Evolutionary conservation across 53 echinoderm and acorn worm genomes (phyloP).

Genomic region (Actinopyga echinites): DNA sequence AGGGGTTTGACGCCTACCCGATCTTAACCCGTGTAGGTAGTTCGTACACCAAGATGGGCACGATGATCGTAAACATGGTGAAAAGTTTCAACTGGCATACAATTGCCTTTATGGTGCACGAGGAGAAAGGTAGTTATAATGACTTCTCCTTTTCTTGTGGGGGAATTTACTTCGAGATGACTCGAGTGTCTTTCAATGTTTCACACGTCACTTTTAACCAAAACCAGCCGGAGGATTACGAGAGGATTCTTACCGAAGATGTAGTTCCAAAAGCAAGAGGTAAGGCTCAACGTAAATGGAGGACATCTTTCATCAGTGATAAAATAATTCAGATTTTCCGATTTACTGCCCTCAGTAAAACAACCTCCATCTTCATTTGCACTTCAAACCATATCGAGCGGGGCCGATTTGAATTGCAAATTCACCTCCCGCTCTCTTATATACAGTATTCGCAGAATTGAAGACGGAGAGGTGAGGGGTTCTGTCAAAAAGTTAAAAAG

Average conservation of each 20-base stretch:
- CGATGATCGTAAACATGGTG: conserved; percentile 49
- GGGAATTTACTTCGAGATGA: not conserved
- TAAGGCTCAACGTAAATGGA: conserved; percentile 26
- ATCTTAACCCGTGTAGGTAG: conserved; percentile 68
- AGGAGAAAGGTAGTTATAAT: conserved; percentile 23
- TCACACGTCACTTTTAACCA: conserved; percentile 28
- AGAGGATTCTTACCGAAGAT: conserved; percentile 39
- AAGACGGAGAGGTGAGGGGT: too few relatives aligned
- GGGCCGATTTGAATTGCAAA: too few relatives aligned
- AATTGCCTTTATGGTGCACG: conserved; percentile 62
- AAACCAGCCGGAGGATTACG: conserved; percentile 37
- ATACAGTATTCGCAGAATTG: too few relatives aligned
- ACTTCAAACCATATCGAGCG: too few relatives aligned
- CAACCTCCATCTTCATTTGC: too few relatives aligned
- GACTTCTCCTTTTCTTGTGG: conserved; percentile 18
- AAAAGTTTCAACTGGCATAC: conserved; percentile 48
- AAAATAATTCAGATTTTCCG: too few relatives aligned
- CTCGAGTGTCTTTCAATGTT: conserved; percentile 20
- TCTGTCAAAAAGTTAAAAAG: too few relatives aligned
- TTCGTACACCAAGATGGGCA: conserved; percentile 56
- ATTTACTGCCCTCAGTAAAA: too few relatives aligned
- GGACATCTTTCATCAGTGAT: too few relatives aligned
- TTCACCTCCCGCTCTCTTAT: too few relatives aligned
- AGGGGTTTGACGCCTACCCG: conserved; percentile 35
- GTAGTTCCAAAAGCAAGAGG: conserved; percentile 69